Evolutionary conservation across 2,888 invertebrate genomes (phyloP).

Genomic region (Caenorhabditis japonica): DNA sequence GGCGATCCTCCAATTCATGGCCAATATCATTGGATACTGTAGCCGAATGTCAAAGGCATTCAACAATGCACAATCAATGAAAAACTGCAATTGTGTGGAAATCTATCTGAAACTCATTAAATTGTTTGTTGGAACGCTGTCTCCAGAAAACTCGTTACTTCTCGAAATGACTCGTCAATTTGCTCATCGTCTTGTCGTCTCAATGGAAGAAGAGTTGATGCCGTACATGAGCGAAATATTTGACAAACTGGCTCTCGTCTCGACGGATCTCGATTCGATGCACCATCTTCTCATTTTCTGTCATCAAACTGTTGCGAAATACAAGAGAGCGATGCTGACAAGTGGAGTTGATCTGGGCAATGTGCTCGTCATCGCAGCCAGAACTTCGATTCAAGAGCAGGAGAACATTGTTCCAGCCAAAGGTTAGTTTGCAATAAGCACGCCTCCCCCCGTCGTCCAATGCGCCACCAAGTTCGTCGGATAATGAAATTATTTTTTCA

Average conservation of each 20-base stretch:
- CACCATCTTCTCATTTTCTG: conserved; percentile 81
- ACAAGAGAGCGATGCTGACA: conserved; percentile 77
- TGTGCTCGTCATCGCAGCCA: conserved; percentile 55
- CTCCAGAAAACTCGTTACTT: conserved; percentile 65
- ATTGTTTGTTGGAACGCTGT: conserved; percentile 59
- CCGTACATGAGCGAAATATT: conserved; percentile 73
- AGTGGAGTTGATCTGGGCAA: conserved; percentile 59
- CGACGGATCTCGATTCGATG: conserved; percentile 74
- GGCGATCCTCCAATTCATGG: conserved; percentile 78
- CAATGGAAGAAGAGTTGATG: conserved; percentile 81
- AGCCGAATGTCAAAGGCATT: conserved; percentile 82
- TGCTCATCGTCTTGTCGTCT: conserved; percentile 80
- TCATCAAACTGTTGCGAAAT: conserved; percentile 81
- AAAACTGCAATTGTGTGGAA: conserved; percentile 79
- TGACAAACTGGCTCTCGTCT: conserved; percentile 45
- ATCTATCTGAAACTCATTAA: conserved; percentile 79
- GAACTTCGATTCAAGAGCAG: conserved; percentile 51
- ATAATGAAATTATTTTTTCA: too few species aligned
- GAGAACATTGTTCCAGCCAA: conserved; percentile 36
- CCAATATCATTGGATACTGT: conserved; percentile 80
- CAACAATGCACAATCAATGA: conserved; percentile 80
- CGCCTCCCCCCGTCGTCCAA: too few species aligned
- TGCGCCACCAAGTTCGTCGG: too few species aligned
- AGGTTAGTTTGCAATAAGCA: too few species aligned
- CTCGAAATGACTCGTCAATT: conserved; percentile 80